Evolutionary conservation across 2,888 invertebrate genomes (phyloP).

Genomic region (Limenitis camilla): DNA sequence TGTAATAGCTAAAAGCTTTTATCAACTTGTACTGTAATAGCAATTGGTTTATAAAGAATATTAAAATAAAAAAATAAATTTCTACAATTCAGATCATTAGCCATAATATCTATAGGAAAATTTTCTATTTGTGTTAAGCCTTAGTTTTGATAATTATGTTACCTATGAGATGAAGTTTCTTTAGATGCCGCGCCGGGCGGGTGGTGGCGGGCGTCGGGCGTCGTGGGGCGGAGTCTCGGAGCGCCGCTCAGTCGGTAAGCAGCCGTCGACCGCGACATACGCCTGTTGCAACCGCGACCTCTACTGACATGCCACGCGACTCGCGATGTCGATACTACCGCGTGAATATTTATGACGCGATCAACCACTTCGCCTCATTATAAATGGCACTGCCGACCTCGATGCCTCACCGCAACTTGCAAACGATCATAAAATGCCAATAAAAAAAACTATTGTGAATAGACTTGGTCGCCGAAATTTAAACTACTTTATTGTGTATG

Average conservation of each 20-base stretch:
- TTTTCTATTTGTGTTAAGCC: conserved; percentile 61
- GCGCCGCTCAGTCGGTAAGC: conserved; percentile 68
- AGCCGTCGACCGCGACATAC: conserved; percentile 58
- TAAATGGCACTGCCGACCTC: conserved; percentile 66
- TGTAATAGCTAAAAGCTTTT: neutral
- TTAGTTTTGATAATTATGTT: conserved; percentile 44
- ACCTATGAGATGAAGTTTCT: conserved; percentile 67
- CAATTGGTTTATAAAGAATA: neutral
- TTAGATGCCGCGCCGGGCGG: conserved; percentile 61
- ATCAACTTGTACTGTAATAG: conserved; percentile 9
- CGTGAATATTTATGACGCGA: conserved; percentile 70
- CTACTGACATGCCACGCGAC: conserved; percentile 56
- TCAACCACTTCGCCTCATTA: conserved; percentile 53
- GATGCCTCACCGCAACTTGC: conserved; percentile 48
- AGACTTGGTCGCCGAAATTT: conserved; percentile 67
- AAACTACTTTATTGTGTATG: conserved; percentile 66
- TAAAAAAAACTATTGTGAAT: conserved; percentile 61
- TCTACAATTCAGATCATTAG: too few species aligned
- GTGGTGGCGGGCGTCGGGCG: conserved; percentile 53
- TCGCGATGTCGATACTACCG: conserved; percentile 60
- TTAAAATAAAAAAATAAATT: too few species aligned
- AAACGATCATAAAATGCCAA: conserved; percentile 67
- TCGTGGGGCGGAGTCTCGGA: conserved; percentile 60
- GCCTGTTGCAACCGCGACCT: conserved; percentile 37
- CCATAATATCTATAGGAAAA: conserved; percentile 2